Percentiles rank a stretch among this genome's conserved stretches.
phyloP scores from a whole-genome alignment of 2,113 vertebrate species.

The Numenius arquata region DNA sequence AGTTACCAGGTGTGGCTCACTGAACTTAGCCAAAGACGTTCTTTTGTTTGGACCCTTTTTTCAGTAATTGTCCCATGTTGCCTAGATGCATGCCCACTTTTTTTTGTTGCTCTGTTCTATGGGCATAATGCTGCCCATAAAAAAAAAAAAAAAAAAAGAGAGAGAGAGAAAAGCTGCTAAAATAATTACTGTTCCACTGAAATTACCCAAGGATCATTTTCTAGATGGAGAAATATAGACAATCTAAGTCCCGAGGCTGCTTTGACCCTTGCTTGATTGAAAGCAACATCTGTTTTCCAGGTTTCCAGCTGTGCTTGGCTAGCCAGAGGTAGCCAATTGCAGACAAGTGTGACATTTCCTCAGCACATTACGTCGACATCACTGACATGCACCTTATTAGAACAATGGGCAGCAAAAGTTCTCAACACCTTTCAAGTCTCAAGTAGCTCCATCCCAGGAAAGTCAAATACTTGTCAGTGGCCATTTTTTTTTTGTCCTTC shows the following conservation, averaged over 20 bases:
- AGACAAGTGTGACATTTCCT: constrained; percentile 80
- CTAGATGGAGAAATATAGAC: constrained; percentile 42
- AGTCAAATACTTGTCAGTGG: neutral
- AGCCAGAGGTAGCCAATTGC: constrained; percentile 74
- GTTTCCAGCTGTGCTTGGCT: constrained; percentile 68
- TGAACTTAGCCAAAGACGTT: neutral
- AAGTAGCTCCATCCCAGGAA: constrained; percentile 11
- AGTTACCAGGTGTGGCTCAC: constrained; percentile 43
- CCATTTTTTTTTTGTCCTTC: neutral
- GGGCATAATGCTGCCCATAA: neutral
- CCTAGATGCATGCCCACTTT: neutral
- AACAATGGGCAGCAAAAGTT: constrained; percentile 69
- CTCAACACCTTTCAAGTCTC: constrained; percentile 66
- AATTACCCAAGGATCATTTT: constrained; percentile 23
- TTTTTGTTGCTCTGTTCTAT: neutral
- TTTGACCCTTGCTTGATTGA: constrained; percentile 75
- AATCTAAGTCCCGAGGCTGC: constrained; percentile 54
- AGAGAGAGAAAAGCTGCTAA: constrained; percentile 33
- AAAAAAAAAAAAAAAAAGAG: neutral
- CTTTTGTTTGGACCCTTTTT: neutral
- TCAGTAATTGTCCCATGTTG: neutral
- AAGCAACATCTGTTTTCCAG: constrained; percentile 78
- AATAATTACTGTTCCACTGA: constrained; percentile 43
- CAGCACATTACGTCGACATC: constrained; percentile 66
- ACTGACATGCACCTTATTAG: constrained; percentile 69